Evolutionary conservation across 2,888 invertebrate genomes (phyloP), one percentile per base, ranked within the genome.

Genomic region (Lycaena phlaeas): DNA sequence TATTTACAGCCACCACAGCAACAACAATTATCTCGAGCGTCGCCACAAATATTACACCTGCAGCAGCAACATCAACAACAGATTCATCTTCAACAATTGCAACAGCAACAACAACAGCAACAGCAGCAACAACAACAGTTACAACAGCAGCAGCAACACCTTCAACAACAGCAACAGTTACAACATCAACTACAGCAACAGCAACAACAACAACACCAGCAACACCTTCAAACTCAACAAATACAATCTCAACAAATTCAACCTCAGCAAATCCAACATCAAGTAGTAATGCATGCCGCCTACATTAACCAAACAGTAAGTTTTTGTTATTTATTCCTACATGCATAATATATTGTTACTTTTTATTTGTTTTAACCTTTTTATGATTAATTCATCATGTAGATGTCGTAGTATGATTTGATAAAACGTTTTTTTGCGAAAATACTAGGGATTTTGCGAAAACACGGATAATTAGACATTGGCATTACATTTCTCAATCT

Each of bases 241-340:
- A 55, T 57, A 6, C 56, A 57, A 14, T 56, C 56, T 1, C 52
- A 54, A 27, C 54, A 50, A 37, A 56, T 56, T 42, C 50, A 49
- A 26, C 45, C 50, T 6, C 50, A 50, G 36, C 56, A 54, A 42
- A 55, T 57, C 38, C 61, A 72, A 49, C 75, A 76, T 38, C 71
- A 69, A 63, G 78, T 78, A 50, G 79, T 81, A 26, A 82, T 84
- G 81, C 81, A 82, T 48, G 70, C 81, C 7, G 72, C 78, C 5
- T 84, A 82, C 44, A 76, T 82, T 27, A 81, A 84, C 56, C 79
- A 81, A 58, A 54, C 68, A 48, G 81, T 81, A 46, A 73, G 71
- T 61, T 12, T 28, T 25, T 28, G 29, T 27, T 1, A 18, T 3
- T 26, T 1, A n/a, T n/a, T n/a, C n/a, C n/a, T n/a, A n/a, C n/a